phyloP scores from a whole-genome alignment of 2,113 vertebrate genomes.

The Gnathonemus longibarbis region DNA sequence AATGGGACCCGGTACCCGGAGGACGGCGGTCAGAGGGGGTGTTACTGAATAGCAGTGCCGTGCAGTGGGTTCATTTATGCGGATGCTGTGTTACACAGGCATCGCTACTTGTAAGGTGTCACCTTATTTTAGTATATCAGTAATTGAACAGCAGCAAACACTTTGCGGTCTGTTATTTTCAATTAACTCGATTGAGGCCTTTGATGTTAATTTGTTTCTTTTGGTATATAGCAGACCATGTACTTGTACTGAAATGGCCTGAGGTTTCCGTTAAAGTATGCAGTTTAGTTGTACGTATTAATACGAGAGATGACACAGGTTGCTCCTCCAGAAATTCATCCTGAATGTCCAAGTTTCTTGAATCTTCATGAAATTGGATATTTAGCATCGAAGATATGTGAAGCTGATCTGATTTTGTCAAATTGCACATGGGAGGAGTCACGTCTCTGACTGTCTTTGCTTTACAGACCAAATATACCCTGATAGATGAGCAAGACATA shows the following conservation, averaged over 20 bases:
- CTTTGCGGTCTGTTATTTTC: background rate
- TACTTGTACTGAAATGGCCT: background rate
- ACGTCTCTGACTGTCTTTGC: constrained; percentile 21
- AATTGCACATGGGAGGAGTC: background rate
- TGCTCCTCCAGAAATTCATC: background rate
- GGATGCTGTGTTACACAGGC: background rate
- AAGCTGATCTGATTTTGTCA: background rate
- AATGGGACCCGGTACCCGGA: background rate
- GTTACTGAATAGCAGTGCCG: background rate
- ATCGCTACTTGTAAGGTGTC: background rate
- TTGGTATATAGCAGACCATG: background rate
- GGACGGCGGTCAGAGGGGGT: background rate
- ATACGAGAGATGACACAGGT: background rate
- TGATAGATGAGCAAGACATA: constrained; percentile 97
- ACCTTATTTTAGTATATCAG: background rate
- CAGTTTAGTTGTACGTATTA: background rate
- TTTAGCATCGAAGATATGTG: background rate
- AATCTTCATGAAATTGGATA: background rate
- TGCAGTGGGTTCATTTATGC: background rate
- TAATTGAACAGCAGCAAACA: background rate
- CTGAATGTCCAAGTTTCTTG: background rate
- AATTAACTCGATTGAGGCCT: background rate
- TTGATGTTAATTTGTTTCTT: background rate
- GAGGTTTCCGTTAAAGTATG: background rate
- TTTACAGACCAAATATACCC: constrained; percentile 87